These are phyloP conservation scores for Rhyacophila brunnea DNA, from an alignment of 1,140 invertebrate species.

Conservation along the genomic window DNA sequence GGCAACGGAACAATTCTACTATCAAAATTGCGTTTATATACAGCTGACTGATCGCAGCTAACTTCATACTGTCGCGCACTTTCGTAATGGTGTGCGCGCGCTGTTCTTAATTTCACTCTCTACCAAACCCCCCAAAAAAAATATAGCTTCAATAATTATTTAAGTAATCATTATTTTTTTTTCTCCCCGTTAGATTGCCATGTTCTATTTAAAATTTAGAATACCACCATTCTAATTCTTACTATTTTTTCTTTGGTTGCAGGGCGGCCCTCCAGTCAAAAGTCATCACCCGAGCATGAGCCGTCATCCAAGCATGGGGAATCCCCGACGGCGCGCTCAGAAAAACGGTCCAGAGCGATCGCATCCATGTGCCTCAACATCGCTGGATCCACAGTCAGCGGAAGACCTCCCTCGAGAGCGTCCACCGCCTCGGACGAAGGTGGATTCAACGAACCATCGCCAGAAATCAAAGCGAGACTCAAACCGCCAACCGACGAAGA, in stretches of 20 bases:
- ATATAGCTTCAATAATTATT: no score
- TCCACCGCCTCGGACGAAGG: slow-evolving; percentile 62
- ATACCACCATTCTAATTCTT: no score
- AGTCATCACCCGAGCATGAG: slow-evolving; percentile 33
- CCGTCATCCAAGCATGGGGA: slow-evolving; percentile 3
- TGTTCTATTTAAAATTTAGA: no score
- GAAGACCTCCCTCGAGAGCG: slow-evolving; percentile 48
- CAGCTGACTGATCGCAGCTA: no score
- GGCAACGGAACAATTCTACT: no score
- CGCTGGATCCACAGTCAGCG: background rate
- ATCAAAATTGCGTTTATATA: no score
- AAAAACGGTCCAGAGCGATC: slow-evolving; percentile 28
- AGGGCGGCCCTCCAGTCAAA: slow-evolving; percentile 14
- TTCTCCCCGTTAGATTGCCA: no score
- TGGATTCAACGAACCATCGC: slow-evolving; percentile 63
- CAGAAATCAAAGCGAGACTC: slow-evolving; percentile 62
- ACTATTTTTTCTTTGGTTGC: background rate
- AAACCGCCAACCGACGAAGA: slow-evolving; percentile 41
- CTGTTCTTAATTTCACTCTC: no score
- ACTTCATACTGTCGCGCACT: no score
- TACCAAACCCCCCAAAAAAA: no score
- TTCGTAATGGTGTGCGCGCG: no score
- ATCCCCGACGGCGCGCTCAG: slow-evolving; percentile 8
- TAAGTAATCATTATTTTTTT: no score
- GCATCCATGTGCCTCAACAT: slow-evolving; percentile 34